Conservation (phyloP, 2,797 vertebrate genomes). For the Scarus forsteni region DNA sequence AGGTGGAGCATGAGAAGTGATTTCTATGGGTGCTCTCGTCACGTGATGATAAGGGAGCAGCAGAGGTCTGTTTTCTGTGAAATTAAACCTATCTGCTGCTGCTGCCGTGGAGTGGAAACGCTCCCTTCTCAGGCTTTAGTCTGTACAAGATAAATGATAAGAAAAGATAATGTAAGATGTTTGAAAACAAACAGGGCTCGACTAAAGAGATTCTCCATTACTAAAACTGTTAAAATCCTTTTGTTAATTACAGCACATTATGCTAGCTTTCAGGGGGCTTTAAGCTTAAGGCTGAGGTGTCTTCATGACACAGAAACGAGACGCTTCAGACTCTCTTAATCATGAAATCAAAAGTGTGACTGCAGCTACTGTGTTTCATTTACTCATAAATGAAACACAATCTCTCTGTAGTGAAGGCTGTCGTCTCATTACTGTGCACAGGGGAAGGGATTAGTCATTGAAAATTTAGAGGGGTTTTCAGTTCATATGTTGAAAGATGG, state of each 20-base stretch:
- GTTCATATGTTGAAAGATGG: not conserved
- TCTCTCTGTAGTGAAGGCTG: not conserved
- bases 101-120: constrained; percentile 5
- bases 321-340: not conserved
- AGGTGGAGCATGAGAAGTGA: constrained; percentile 44
- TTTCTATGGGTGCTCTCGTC: constrained; percentile 31
- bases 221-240: not conserved
- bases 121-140: not conserved
- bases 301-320: not conserved
- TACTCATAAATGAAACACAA: constrained; percentile 62
- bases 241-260: not conserved
- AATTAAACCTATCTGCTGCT: constrained; percentile 71
- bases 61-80: constrained; percentile 58
- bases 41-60: constrained; percentile 33
- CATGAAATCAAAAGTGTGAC: constrained; percentile 15
- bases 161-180: not conserved
- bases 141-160: not conserved
- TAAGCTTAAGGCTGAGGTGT: not conserved
- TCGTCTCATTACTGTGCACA: constrained; percentile 2
- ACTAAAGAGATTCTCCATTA: not conserved
- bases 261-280: not conserved
- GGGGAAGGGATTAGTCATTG: constrained; percentile 24
- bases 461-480: constrained; percentile 10
- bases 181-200: not conserved
- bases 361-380: constrained; percentile 53